Percentiles rank a stretch among this genome's conserved stretches.
phyloP scores from a whole-genome alignment of 2,113 vertebrate genomes.

The Marmota flaviventris region DNA sequence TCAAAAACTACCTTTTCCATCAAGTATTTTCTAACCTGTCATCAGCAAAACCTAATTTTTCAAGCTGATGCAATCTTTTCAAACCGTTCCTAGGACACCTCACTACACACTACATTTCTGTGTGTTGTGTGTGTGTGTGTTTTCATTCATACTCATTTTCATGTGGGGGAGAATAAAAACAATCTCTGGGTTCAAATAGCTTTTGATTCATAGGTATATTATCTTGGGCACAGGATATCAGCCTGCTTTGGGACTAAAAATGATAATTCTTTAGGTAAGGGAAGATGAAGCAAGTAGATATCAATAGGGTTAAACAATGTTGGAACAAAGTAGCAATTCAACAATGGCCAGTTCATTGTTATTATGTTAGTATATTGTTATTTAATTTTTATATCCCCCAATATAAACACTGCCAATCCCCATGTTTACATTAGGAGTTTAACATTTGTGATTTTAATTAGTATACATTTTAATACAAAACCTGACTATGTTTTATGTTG shows the following conservation, averaged over 20 bases:
- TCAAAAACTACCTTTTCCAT: not conserved
- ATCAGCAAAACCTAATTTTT: not conserved
- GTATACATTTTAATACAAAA: constrained; percentile 20
- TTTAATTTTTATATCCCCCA: not conserved
- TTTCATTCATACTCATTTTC: not conserved
- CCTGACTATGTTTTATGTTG: constrained; percentile 1
- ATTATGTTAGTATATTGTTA: not conserved
- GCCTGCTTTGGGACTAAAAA: not conserved
- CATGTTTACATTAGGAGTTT: constrained; percentile 35
- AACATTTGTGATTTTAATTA: constrained; percentile 60
- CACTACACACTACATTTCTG: not conserved
- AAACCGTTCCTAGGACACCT: not conserved
- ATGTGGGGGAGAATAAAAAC: not conserved
- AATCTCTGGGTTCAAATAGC: not conserved
- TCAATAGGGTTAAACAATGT: not conserved
- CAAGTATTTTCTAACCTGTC: not conserved
- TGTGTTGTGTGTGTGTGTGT: not conserved
- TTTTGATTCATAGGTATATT: not conserved
- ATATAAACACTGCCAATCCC: not conserved
- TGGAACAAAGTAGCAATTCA: not conserved
- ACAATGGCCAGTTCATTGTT: not conserved
- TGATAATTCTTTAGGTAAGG: not conserved
- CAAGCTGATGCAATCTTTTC: not conserved
- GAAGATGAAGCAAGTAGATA: not conserved
- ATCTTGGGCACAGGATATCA: not conserved